Evolutionary conservation across 2,797 vertebrate species (phyloP).

Genomic region (Tarsius wallacei): DNA sequence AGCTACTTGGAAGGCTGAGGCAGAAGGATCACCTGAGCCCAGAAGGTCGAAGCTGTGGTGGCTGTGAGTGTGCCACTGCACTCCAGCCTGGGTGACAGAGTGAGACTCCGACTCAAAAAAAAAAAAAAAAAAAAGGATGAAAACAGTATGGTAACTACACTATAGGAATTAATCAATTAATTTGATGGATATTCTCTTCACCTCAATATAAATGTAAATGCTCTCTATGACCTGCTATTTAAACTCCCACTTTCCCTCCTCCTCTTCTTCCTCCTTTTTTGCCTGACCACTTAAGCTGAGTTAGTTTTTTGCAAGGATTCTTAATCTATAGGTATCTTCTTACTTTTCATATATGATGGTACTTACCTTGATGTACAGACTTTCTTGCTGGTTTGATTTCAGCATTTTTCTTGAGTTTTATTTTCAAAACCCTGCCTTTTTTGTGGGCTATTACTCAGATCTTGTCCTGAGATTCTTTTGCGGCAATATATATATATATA

Average conservation of each 20-base stretch:
- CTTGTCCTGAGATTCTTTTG: neutral
- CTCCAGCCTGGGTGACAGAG: no score
- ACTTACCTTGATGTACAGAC: slow-evolving; percentile 16
- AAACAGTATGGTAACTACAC: neutral
- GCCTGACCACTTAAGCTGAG: neutral
- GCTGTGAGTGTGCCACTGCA: no score
- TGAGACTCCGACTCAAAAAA: no score
- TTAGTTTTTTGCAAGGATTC: slow-evolving; percentile 48
- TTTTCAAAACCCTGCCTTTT: slow-evolving; percentile 57
- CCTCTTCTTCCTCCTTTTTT: neutral
- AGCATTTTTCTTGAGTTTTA: slow-evolving; percentile 56
- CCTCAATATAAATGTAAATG: slow-evolving; percentile 35
- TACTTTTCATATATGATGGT: slow-evolving; percentile 2
- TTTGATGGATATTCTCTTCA: slow-evolving; percentile 29
- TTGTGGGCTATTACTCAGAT: slow-evolving; percentile 47
- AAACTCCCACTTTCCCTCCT: neutral
- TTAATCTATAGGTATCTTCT: slow-evolving; percentile 52
- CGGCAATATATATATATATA: neutral
- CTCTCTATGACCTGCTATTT: slow-evolving; percentile 1
- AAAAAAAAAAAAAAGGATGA: no score
- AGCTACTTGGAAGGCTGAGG: no score
- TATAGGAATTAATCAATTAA: slow-evolving; percentile 36
- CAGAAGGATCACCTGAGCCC: no score
- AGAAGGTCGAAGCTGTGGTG: no score
- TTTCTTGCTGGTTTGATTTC: slow-evolving; percentile 51